Base-by-base conservation (phyloP, 1,140 invertebrate species). In the Temnothorax nylanderi region DNA sequence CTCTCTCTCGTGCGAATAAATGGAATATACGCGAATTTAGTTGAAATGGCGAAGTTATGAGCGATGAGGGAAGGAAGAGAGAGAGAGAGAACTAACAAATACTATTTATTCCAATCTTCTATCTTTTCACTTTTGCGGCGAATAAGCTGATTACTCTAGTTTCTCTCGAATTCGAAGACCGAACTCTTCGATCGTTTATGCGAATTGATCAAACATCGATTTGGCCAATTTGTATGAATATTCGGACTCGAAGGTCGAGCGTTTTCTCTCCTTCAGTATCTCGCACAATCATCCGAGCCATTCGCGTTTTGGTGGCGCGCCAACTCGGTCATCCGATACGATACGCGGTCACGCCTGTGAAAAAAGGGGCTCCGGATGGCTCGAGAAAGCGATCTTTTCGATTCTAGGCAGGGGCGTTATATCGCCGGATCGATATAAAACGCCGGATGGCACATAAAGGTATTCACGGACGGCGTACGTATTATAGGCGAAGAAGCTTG, bases 301-400 rank as follows among this genome's bases (percentile, higher is more conserved):
- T 67, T 11, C 58, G n/a, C 16, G 18, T 71, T 34, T 54, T 88
- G 88, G 87, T 60, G 26, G 6, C 51, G 18, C 16, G 76, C 87
- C 87, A 88, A 86, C 71, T 88, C 82, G 87, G 69, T 80, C 69
- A 56, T 13, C 11, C 51, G 51, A 41, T 85, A 51, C 34, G 51
- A 77, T 47, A 18, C 18, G n/a, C 56, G 69, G 72, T 75, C 26
- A 71, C 32, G 41, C 16, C 26, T 41, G 56, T 10, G 34, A 34
- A 65, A 44, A 64, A 69, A 58, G 34, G 34, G 54, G 21, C 11
- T 56, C 32, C 16, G 49, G 10, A 49, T 21, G 21, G 26, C 72
- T 56, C 44, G 16, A 7, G 26, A 64, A 74, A 87, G 32, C 32
- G 18, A 18, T 64, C 26, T 7, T 69, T 32, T 74, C 62, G 21